These are phyloP conservation scores for Psylliodes chrysocephalus DNA, from an alignment of 2,888 invertebrate species.

Conservation along the genomic window DNA sequence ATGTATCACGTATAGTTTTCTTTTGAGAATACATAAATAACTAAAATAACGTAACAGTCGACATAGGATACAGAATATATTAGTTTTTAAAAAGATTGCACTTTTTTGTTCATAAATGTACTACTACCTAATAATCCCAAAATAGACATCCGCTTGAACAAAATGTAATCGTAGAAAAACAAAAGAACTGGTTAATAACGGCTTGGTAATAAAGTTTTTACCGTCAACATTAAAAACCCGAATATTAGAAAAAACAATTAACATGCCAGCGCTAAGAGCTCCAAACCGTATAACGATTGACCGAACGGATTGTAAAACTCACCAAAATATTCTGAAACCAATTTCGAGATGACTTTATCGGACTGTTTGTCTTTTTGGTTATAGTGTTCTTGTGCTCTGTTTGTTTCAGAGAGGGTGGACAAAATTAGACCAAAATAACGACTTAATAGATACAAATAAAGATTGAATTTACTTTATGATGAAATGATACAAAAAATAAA, in stretches of 20 bases:
- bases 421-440: no score
- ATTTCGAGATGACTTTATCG: conserved; percentile 30
- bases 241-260: conserved; percentile 45
- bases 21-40: no score
- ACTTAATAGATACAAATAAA: no score
- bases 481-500: no score
- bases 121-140: no score
- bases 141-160: background rate
- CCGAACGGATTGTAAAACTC: conserved; percentile 36
- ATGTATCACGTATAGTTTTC: no score
- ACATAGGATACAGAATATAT: no score
- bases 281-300: conserved; percentile 39
- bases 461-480: no score
- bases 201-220: conserved; percentile 28
- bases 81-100: no score
- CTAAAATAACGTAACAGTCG: no score
- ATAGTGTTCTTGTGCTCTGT: background rate
- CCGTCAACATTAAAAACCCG: conserved; percentile 31
- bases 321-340: conserved; percentile 34
- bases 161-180: background rate
- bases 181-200: conserved; percentile 26
- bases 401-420: no score
- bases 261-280: conserved; percentile 41
- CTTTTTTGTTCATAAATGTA: no score
- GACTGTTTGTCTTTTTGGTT: background rate